Evolutionary conservation across 2,113 vertebrate species (phyloP).

Genomic region (Ciconia boyciana): DNA sequence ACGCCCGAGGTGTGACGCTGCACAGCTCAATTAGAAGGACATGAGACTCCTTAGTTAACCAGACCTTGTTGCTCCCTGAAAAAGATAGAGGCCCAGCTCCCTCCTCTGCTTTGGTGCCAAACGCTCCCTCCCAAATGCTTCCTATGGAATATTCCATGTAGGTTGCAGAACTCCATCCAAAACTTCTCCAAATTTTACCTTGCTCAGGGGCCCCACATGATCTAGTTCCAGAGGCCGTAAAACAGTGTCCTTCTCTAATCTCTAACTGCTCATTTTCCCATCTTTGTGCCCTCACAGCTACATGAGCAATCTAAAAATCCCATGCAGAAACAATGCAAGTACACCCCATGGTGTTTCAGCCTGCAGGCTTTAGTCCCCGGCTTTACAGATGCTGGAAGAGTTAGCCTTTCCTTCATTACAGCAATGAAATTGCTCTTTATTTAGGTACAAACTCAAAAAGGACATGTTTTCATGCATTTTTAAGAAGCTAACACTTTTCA

Average conservation of each 20-base stretch:
- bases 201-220: neutral
- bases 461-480: neutral
- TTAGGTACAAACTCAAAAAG: neutral
- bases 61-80: neutral
- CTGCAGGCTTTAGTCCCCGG: neutral
- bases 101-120: neutral
- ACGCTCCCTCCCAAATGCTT: neutral
- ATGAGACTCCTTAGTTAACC: neutral
- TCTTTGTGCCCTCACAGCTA: neutral
- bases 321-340: fast-evolving
- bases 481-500: neutral
- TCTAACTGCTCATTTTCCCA: neutral
- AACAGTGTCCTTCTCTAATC: neutral
- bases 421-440: neutral
- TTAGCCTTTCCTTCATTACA: neutral
- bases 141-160: slow-evolving; percentile 29
- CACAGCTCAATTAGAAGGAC: neutral
- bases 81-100: neutral
- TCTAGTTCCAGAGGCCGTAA: neutral
- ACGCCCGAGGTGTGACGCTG: neutral
- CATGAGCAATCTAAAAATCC: neutral
- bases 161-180: slow-evolving; percentile 9
- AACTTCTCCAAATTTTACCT: slow-evolving; percentile 8
- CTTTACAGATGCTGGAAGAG: neutral
- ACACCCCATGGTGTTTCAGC: no score